Percentiles rank a stretch among this genome's conserved stretches.
Evolutionary conservation across 2,888 invertebrate genomes (phyloP).

Genomic region (Drosophila differens): DNA sequence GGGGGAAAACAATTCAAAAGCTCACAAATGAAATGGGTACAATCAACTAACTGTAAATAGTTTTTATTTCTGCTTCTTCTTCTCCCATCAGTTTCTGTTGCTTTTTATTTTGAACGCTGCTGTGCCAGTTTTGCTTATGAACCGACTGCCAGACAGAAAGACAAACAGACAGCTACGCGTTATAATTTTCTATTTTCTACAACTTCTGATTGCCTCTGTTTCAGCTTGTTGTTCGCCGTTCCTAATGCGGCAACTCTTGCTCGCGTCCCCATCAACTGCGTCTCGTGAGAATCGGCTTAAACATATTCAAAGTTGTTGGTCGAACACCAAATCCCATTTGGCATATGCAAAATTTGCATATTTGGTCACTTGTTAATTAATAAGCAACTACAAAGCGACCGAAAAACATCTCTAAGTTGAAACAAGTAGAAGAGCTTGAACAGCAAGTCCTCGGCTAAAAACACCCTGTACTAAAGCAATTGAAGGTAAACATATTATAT

Average conservation of each 20-base stretch:
- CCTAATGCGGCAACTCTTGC: not conserved
- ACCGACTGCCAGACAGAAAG: slow-evolving; percentile 13
- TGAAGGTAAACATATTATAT: not conserved
- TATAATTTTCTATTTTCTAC: slow-evolving; percentile 77
- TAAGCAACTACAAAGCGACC: slow-evolving; percentile 52
- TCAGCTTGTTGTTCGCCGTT: slow-evolving; percentile 15
- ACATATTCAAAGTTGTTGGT: slow-evolving; percentile 41
- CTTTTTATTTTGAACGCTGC: slow-evolving; percentile 49
- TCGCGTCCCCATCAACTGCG: not conserved
- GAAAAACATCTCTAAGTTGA: slow-evolving; percentile 30
- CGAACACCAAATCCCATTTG: slow-evolving; percentile 56
- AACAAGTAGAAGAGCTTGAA: not conserved
- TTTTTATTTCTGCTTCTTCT: slow-evolving; percentile 59
- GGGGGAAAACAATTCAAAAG: slow-evolving; percentile 76
- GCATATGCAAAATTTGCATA: slow-evolving; percentile 77
- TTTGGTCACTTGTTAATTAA: slow-evolving; percentile 83
- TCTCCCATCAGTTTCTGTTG: slow-evolving; percentile 38
- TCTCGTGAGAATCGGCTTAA: slow-evolving; percentile 2
- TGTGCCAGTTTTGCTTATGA: slow-evolving; percentile 62
- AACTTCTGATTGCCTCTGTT: slow-evolving; percentile 57
- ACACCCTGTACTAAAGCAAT: slow-evolving; percentile 17
- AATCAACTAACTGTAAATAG: slow-evolving; percentile 81
- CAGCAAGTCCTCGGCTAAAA: not conserved
- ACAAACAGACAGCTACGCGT: slow-evolving; percentile 38
- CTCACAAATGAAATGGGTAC: slow-evolving; percentile 80